These are phyloP conservation scores for Callyntrura sp. DNA, from an alignment of 2,888 invertebrate species.

Conservation along the genomic window DNA sequence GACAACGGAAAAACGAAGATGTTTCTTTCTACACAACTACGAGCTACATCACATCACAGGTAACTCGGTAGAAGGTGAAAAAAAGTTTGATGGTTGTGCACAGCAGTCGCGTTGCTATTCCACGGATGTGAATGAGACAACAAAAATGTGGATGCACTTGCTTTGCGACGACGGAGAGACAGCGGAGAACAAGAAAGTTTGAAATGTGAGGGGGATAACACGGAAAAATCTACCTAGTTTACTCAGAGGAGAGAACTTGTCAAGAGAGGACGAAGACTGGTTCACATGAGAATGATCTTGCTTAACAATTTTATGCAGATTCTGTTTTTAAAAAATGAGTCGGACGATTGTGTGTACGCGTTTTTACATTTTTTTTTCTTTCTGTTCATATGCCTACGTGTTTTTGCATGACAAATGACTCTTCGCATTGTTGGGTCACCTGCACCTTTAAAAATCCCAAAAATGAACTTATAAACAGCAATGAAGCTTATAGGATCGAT, in stretches of 20 bases:
- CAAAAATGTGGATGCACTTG: constrained; percentile 67
- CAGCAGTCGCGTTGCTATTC: background rate
- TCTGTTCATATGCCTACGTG: background rate
- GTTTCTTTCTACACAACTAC: background rate
- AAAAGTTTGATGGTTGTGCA: background rate
- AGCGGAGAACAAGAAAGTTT: background rate
- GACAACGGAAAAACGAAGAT: background rate
- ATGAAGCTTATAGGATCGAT: background rate
- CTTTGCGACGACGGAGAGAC: constrained; percentile 22
- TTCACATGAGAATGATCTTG: background rate
- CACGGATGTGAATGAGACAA: constrained; percentile 52
- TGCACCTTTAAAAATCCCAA: background rate
- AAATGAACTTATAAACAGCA: too few relatives aligned
- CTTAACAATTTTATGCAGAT: constrained; percentile 40
- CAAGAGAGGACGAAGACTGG: background rate
- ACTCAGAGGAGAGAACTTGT: background rate
- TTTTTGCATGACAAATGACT: constrained; percentile 12
- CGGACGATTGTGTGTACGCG: background rate
- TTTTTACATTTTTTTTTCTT: background rate
- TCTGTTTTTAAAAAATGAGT: background rate
- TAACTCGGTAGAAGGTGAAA: too few relatives aligned
- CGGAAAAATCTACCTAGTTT: background rate
- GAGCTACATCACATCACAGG: too few relatives aligned
- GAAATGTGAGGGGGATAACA: background rate
- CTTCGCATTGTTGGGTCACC: background rate